Evolutionary conservation across 92 coral and sea anemone species (phyloP), one percentile per base, ranked within the genome.

Genomic region (Porites lobata): DNA sequence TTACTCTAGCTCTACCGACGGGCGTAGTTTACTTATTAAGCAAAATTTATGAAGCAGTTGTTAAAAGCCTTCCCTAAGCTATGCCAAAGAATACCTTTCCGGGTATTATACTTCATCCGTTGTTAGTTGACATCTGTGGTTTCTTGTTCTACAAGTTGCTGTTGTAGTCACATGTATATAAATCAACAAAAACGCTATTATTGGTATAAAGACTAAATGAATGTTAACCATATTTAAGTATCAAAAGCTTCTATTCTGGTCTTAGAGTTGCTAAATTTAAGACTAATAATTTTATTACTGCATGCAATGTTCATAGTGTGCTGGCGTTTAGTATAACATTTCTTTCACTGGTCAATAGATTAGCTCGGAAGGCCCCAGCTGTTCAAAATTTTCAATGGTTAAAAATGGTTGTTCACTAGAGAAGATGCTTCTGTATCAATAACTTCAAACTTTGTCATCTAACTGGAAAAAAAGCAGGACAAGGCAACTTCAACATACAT

Each of bases 81-180:
- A 75, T 9, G 14, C 38, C 18, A 21, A 56, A 7, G 17, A 80
- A 14, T 80, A 80, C 86, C 86, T 82, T 82, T 80, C 29, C 50
- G 22, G 20, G 50, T 5, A 57, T 81, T n/a, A 70, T 47, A 21
- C 77, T 29, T 69, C 77, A 3, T 81, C 86, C 76, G 47, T 52
- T 50, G 77, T 57, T 69, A 81, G 22, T 69, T 7, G 3, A 26
- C 86, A 17, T 22, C 47, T 24, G 53, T 15, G 52, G 32, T 50
- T 50, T 68, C 76, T 69, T 32, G 54, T 47, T 81, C 86, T 17
- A 81, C 17, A 69, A 81, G 86, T 52, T 81, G 47, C 76, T 68
- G 63, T 66, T 52, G 29, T 57, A 65, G 76, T 32, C 76, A 81
- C 56, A 81, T 81, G 69, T 12, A 81, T 56, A 65, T 17, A 50